A percentile compares a stretch with the other conserved stretches of the same genome.
Conservation (phyloP, 2,888 invertebrate species). For the Synanthedon vespiformis region DNA sequence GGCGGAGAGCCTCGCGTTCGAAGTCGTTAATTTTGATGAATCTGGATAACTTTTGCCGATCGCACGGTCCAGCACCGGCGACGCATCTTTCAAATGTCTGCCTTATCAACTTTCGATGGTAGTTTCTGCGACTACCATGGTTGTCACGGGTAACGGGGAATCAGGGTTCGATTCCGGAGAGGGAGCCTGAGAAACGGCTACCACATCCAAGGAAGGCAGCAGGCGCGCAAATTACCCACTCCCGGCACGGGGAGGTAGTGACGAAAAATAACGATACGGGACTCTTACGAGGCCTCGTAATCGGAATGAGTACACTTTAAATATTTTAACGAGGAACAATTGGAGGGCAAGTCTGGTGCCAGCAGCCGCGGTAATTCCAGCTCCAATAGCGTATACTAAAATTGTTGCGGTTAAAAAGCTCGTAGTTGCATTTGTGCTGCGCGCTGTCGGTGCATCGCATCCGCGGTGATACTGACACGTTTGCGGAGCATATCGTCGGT, state of each 20-base stretch:
- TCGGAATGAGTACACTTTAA: neutral
- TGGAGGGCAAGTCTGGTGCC: constrained; percentile 59
- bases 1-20: constrained; percentile 18
- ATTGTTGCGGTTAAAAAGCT: constrained; percentile 73
- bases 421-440: constrained; percentile 38
- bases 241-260: constrained; percentile 55
- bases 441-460: constrained; percentile 52
- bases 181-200: neutral
- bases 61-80: neutral
- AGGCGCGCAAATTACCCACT: constrained; percentile 2
- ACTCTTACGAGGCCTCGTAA: constrained; percentile 69
- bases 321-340: neutral
- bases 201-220: constrained; percentile 70
- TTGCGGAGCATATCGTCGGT: constrained; percentile 31
- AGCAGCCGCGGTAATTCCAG: constrained; percentile 52
- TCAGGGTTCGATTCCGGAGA: constrained; percentile 70
- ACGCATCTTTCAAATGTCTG: constrained; percentile 45
- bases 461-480: constrained; percentile 10
- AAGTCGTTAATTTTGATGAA: too few species aligned
- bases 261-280: constrained; percentile 76
- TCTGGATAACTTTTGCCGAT: constrained; percentile 26
- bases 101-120: constrained; percentile 72
- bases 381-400: constrained; percentile 20
- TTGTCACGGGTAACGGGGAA: constrained; percentile 76
- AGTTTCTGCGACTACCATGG: constrained; percentile 73